Base-by-base conservation (phyloP, 2,113 vertebrate genomes). In the Pituophis catenifer region DNA sequence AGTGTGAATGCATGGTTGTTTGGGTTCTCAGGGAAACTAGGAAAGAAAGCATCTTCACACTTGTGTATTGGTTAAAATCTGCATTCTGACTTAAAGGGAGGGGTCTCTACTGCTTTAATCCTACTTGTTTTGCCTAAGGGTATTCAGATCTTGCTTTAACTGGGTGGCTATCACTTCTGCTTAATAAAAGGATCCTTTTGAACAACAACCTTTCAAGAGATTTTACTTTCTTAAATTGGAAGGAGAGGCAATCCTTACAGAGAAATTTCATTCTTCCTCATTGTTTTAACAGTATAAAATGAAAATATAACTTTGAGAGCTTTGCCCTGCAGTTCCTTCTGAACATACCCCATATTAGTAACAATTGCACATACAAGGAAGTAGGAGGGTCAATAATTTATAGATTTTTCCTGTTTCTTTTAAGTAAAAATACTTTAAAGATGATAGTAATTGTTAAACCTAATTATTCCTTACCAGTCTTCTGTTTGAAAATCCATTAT, bases 341-440 rank as follows among this genome's bases (percentile, higher is more conserved):
- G 24, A 88, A 26, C 0, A 0, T 21, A 50, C 54, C 62, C 38
- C 44, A 70, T 88, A 89, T 92, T 92, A 70, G 86, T 92, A 89
- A 88, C 38, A 33, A 55, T 70, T 89, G 54, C 58, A 89, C 23
- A 70, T 89, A 52, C 38, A 23, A 50, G 3, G 23, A 92, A 33
- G 50, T 3, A 44, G 48, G 50, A 75, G n/a, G 86, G 86, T 92
- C 88, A 92, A 92, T 92, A 38, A 88, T 75, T 92, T 89, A 89
- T 88, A 48, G 59, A 70, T 92, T 89, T 92, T 62, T 29, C 15
- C 52, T 13, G 24, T 65, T 29, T 65, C 26, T 29, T 65, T n/a
- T 29, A n/a, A 65, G 62, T 65, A 24, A 23, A 87, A 93, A 48
- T 5, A 52, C 2, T 17, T 90, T 26, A 57, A 93, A 92, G 29